phyloP scores from a whole-genome alignment of 2,888 invertebrate species.

The Tinea pellionella region DNA sequence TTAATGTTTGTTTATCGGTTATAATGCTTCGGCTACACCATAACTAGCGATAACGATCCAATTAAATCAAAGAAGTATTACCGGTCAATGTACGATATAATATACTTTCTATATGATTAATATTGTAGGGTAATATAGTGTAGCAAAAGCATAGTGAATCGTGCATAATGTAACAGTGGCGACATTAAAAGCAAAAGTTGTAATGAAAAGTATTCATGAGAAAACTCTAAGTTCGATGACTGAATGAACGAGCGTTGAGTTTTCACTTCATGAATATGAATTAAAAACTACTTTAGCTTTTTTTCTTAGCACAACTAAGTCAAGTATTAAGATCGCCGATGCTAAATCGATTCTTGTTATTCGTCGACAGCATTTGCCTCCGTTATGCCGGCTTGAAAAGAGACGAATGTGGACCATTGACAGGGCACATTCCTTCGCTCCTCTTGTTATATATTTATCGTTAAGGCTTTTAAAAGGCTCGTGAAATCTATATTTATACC shows the following conservation, averaged over 20 bases:
- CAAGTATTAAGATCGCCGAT: too few species aligned
- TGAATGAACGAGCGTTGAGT: background rate
- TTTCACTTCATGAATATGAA: background rate
- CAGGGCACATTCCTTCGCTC: too few species aligned
- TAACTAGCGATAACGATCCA: background rate
- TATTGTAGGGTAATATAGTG: background rate
- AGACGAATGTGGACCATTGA: too few species aligned
- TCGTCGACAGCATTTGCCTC: too few species aligned
- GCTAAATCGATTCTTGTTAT: too few species aligned
- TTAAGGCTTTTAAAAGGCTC: too few species aligned
- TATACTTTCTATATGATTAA: background rate
- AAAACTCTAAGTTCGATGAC: background rate
- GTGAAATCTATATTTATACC: too few species aligned
- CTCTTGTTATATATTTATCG: too few species aligned
- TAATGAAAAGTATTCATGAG: background rate
- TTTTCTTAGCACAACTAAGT: too few species aligned
- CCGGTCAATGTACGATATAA: background rate
- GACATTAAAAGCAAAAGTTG: slow-evolving; percentile 8
- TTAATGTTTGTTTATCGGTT: background rate
- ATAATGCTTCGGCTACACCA: background rate
- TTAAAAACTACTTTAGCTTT: background rate
- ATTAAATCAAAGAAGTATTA: background rate
- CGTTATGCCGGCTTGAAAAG: too few species aligned
- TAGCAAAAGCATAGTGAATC: background rate
- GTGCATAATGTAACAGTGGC: background rate